These are phyloP conservation scores for Orchesellides sinensis DNA, from an alignment of 2,888 invertebrate genomes.

Conservation along the genomic window DNA sequence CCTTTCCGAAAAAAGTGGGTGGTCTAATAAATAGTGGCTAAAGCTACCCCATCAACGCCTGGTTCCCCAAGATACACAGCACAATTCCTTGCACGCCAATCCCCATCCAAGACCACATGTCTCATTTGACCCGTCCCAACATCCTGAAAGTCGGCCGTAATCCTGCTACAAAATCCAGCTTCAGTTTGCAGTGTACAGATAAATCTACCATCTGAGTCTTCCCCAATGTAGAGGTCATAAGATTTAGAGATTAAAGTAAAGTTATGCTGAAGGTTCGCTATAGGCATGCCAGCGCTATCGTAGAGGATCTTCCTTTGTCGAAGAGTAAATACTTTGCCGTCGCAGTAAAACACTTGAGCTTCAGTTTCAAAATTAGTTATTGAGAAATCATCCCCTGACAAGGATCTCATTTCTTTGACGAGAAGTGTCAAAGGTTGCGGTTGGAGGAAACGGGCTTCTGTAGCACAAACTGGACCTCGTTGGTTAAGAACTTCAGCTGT, in stretches of 20 bases:
- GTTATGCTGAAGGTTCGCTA: constrained; percentile 58
- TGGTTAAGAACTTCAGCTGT: too few species aligned
- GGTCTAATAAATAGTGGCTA: constrained; percentile 61
- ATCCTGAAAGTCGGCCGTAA: constrained; percentile 42
- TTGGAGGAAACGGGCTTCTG: constrained; percentile 65
- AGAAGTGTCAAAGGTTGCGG: constrained; percentile 61
- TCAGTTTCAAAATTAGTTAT: constrained; percentile 45
- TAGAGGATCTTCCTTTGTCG: constrained; percentile 52
- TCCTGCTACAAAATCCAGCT: constrained; percentile 23
- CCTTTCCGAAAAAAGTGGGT: constrained; percentile 39
- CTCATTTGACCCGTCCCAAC: constrained; percentile 6
- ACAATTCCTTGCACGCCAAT: constrained; percentile 57
- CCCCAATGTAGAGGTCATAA: constrained; percentile 54
- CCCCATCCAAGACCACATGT: constrained; percentile 50
- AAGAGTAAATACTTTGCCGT: constrained; percentile 57
- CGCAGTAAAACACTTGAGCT: constrained; percentile 52
- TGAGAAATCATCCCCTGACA: constrained; percentile 66
- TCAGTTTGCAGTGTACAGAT: constrained; percentile 57
- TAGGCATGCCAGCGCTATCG: constrained; percentile 46
- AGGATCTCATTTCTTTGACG: constrained; percentile 56
- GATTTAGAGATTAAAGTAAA: constrained; percentile 57
- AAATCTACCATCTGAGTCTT: constrained; percentile 51
- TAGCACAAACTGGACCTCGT: constrained; percentile 67
- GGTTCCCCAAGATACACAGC: constrained; percentile 59
- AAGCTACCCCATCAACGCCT: constrained; percentile 52